These are phyloP conservation scores for Podarcis lilfordi DNA, from an alignment of 2,797 vertebrate genomes.

Conservation along the genomic window DNA sequence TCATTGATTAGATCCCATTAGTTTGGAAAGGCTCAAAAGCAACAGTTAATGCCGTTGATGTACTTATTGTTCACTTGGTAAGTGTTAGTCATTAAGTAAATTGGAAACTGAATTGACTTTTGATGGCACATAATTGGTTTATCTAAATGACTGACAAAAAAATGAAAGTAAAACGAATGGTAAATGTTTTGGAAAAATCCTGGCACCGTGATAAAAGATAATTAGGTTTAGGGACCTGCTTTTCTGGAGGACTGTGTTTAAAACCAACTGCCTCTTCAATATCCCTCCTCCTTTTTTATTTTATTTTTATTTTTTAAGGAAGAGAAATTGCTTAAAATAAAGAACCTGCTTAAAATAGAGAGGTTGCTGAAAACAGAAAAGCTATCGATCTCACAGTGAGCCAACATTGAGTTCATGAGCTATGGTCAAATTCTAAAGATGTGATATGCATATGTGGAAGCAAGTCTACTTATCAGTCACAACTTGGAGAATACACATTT, in stretches of 20 bases:
- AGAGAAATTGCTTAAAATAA: neutral
- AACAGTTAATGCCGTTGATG: slow-evolving; percentile 24
- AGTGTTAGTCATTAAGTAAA: slow-evolving; percentile 45
- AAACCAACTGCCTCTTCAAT: neutral
- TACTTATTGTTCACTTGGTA: slow-evolving; percentile 42
- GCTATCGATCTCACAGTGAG: neutral
- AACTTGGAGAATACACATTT: neutral
- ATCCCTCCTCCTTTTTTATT: neutral
- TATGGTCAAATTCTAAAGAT: neutral
- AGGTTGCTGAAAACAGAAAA: neutral
- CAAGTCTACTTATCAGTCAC: neutral
- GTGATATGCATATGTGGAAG: too few relatives aligned
- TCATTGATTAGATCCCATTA: slow-evolving; percentile 30
- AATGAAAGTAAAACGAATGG: slow-evolving; percentile 38
- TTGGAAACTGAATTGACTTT: slow-evolving; percentile 48
- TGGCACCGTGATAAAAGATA: neutral
- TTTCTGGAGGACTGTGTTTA: neutral
- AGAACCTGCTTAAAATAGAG: neutral
- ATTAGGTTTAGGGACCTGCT: slow-evolving; percentile 1
- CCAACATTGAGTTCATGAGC: neutral
- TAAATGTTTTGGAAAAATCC: slow-evolving; percentile 28
- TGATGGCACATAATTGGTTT: slow-evolving; percentile 43
- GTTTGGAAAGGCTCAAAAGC: slow-evolving; percentile 28
- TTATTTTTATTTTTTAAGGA: neutral
- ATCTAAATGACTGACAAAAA: slow-evolving; percentile 43